Conservation (phyloP, 2,888 invertebrate genomes). For the Eristalis tenax region DNA sequence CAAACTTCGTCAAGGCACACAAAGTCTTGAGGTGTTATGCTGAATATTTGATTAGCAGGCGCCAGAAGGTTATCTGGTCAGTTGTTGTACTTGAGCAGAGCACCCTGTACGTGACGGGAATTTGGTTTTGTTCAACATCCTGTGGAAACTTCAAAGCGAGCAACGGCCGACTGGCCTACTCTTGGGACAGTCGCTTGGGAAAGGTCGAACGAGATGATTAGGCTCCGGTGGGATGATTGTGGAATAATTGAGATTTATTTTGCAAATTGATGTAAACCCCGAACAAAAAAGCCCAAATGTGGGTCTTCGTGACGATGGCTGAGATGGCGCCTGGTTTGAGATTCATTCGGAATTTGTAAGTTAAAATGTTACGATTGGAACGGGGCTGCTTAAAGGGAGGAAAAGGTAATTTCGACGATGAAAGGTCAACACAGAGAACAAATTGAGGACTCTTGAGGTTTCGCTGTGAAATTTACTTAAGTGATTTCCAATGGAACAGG, state of each 20-base stretch:
- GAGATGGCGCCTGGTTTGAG: no score
- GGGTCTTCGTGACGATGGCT: no score
- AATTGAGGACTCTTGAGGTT: no score
- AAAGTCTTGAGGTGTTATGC: background rate
- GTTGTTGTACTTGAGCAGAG: background rate
- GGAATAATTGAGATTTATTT: conserved; percentile 45
- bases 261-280: conserved; percentile 8
- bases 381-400: no score
- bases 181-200: conserved; percentile 30
- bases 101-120: background rate
- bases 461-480: no score
- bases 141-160: background rate
- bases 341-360: no score
- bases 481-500: no score
- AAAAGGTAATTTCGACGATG: no score
- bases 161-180: background rate
- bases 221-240: conserved; percentile 26
- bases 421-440: no score
- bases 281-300: background rate
- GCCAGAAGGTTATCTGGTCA: background rate
- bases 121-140: background rate
- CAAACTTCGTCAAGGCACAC: background rate
- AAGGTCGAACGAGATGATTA: conserved; percentile 43
- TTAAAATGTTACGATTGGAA: no score
- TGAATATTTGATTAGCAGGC: conserved; percentile 9